These are phyloP conservation scores for Lycaena phlaeas DNA, from an alignment of 2,888 invertebrate genomes.

Conservation along the genomic window DNA sequence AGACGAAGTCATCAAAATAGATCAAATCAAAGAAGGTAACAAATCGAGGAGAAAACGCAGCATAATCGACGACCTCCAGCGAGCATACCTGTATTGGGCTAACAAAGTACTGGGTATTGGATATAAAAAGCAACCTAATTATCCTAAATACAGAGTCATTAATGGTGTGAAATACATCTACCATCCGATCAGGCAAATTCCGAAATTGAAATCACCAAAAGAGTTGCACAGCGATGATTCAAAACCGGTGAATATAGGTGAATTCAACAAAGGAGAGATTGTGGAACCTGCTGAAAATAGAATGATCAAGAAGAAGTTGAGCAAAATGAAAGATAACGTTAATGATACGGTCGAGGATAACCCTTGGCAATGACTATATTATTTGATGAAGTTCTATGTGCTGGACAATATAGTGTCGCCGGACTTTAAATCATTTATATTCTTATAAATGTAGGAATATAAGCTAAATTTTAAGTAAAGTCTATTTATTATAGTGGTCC, in stretches of 20 bases:
- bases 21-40: too few species aligned
- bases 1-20: slow-evolving; percentile 25
- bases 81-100: slow-evolving; percentile 49
- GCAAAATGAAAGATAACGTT: slow-evolving; percentile 44
- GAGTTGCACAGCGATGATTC: slow-evolving; percentile 26
- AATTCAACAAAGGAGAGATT: slow-evolving; percentile 60
- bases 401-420: slow-evolving; percentile 51
- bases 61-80: slow-evolving; percentile 45
- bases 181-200: slow-evolving; percentile 34
- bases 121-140: slow-evolving; percentile 27
- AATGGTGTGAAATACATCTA: slow-evolving; percentile 55
- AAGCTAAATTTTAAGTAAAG: too few species aligned
- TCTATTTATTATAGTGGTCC: too few species aligned
- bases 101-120: slow-evolving; percentile 38
- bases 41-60: slow-evolving; percentile 21
- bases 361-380: slow-evolving; percentile 69
- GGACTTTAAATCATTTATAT: slow-evolving; percentile 50
- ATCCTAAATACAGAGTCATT: slow-evolving; percentile 42
- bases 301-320: slow-evolving; percentile 41
- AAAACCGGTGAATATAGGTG: slow-evolving; percentile 37
- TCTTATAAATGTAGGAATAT: slow-evolving; percentile 27
- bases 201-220: slow-evolving; percentile 37
- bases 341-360: slow-evolving; percentile 53
- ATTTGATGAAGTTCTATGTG: slow-evolving; percentile 54
- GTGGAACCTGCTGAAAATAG: slow-evolving; percentile 45